A percentile compares a stretch with the other conserved stretches of the same genome.
Conservation (phyloP, 2,113 vertebrate genomes). For the Cavia aperea region DNA sequence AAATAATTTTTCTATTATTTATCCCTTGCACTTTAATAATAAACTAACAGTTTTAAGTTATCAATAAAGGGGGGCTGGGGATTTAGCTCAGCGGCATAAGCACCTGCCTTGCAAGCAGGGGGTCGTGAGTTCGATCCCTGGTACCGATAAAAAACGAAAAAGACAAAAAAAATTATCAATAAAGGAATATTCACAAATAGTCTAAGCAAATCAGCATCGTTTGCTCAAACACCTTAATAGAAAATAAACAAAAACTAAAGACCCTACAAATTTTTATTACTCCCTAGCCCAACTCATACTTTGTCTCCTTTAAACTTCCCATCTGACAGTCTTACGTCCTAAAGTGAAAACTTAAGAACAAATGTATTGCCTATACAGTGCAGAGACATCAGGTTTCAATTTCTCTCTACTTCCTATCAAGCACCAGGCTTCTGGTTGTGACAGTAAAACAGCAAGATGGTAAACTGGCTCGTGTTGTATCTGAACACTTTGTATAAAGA, state of each 20-base stretch:
- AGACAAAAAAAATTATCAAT: neutral
- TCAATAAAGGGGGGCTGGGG: neutral
- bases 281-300: neutral
- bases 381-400: neutral
- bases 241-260: conserved; percentile 24
- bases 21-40: neutral
- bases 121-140: no score
- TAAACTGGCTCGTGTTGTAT: neutral
- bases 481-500: neutral
- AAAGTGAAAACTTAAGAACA: neutral
- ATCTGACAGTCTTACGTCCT: neutral
- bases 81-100: no score
- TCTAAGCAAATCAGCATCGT: neutral
- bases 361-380: neutral
- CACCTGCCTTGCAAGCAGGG: no score
- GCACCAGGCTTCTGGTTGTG: neutral
- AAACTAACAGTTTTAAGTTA: neutral
- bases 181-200: neutral
- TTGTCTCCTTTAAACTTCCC: neutral
- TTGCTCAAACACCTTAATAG: neutral
- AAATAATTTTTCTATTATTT: neutral
- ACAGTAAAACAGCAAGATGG: neutral
- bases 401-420: neutral
- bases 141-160: no score
- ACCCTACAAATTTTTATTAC: neutral